These are phyloP conservation scores for Bujurquina vittata DNA, from an alignment of 2,113 vertebrate species.

Conservation along the genomic window DNA sequence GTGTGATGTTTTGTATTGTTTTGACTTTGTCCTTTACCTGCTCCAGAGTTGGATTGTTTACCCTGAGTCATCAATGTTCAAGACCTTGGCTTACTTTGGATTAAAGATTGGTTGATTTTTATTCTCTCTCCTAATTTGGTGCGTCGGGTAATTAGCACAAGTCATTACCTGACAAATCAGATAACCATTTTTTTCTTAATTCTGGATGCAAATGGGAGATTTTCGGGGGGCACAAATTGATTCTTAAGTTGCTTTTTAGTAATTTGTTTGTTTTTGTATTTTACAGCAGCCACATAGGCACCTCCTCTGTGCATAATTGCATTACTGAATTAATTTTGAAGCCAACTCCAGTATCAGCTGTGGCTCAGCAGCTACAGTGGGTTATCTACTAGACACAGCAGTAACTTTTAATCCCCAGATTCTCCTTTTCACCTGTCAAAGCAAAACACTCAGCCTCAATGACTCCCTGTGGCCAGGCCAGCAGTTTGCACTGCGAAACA, in stretches of 20 bases:
- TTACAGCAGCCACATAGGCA: neutral
- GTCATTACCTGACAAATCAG: neutral
- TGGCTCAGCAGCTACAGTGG: neutral
- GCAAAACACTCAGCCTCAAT: neutral
- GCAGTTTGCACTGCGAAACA: neutral
- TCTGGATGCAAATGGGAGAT: neutral
- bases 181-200: neutral
- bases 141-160: neutral
- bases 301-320: neutral
- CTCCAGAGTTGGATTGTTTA: too few species aligned
- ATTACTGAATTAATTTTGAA: neutral
- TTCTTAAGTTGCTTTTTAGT: neutral
- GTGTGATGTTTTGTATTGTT: too few species aligned
- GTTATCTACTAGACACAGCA: neutral
- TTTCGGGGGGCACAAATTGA: neutral
- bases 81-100: neutral
- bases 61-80: too few species aligned
- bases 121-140: neutral
- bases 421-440: neutral
- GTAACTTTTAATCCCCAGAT: neutral
- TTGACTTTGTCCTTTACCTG: neutral
- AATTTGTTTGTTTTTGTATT: accelerated
- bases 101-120: neutral
- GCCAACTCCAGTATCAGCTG: neutral
- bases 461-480: neutral